phyloP scores from a whole-genome alignment of 2,888 invertebrate genomes.

The Bhutanitis thaidina region DNA sequence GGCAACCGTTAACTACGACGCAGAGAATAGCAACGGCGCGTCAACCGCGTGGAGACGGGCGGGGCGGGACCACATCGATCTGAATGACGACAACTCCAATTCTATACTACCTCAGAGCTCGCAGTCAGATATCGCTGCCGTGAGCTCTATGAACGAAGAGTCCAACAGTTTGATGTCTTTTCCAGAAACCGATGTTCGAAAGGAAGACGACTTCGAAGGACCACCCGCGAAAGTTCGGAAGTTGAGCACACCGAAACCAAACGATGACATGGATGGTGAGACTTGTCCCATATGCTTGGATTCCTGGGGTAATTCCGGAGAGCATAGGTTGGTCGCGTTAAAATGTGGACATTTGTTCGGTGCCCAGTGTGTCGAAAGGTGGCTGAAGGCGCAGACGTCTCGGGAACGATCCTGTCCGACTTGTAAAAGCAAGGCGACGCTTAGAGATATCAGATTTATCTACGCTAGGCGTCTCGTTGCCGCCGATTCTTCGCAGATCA shows the following conservation, averaged over 20 bases:
- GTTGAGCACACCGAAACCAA: constrained; percentile 34
- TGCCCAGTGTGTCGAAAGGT: constrained; percentile 86
- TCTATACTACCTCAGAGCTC: constrained; percentile 25
- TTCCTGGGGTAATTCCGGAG: constrained; percentile 91
- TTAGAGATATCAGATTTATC: constrained; percentile 86
- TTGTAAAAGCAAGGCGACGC: constrained; percentile 87
- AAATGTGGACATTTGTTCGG: constrained; percentile 97
- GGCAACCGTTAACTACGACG: constrained; percentile 21
- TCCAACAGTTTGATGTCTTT: constrained; percentile 32
- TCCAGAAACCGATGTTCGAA: constrained; percentile 27
- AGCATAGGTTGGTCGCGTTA: constrained; percentile 91
- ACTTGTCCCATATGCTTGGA: constrained; percentile 94
- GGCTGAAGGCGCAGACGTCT: constrained; percentile 81
- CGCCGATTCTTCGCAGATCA: constrained; percentile 88
- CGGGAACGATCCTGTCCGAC: constrained; percentile 89
- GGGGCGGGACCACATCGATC: constrained; percentile 4
- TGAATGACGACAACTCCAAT: constrained; percentile 27
- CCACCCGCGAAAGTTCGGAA: constrained; percentile 56
- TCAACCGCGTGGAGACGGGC: not conserved
- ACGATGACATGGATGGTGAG: constrained; percentile 82
- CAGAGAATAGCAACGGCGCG: constrained; percentile 17
- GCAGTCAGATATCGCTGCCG: constrained; percentile 26
- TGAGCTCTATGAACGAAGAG: constrained; percentile 29
- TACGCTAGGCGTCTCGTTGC: constrained; percentile 89
- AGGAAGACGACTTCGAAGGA: constrained; percentile 30